A percentile compares a stretch with the other conserved stretches of the same genome.
Conservation (phyloP, 2,113 vertebrate genomes). For the Formicarius rufipectus region DNA sequence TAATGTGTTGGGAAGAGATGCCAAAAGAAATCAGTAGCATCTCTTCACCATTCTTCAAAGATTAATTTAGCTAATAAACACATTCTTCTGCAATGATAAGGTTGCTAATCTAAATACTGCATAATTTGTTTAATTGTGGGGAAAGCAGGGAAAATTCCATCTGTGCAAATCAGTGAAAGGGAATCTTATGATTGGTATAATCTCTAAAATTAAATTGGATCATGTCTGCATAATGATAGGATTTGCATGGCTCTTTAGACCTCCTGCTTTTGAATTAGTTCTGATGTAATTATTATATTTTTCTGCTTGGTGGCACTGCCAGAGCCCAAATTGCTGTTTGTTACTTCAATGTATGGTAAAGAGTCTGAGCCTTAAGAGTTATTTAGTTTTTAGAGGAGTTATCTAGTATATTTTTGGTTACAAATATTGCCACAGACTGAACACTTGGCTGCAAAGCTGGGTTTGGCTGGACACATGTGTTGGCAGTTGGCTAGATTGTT, state of each 20-base stretch:
- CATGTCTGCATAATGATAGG: constrained; percentile 41
- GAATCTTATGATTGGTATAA: constrained; percentile 38
- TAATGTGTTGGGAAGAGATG: constrained; percentile 28
- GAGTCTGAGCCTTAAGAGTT: neutral
- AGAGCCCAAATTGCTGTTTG: neutral
- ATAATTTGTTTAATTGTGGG: constrained; percentile 49
- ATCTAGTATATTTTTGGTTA: neutral
- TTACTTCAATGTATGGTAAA: neutral
- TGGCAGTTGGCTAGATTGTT: neutral
- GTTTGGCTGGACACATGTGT: neutral
- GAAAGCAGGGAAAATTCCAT: constrained; percentile 21
- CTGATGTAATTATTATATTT: constrained; percentile 5
- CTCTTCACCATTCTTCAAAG: neutral
- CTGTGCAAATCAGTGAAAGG: constrained; percentile 11
- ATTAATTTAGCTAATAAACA: constrained; percentile 37
- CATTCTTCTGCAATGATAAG: constrained; percentile 13
- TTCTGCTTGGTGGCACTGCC: neutral
- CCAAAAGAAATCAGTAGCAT: constrained; percentile 22
- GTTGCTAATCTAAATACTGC: constrained; percentile 37
- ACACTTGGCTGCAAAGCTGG: neutral
- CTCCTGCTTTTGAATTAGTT: constrained; percentile 30
- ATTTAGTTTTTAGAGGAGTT: neutral
- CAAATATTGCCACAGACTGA: neutral
- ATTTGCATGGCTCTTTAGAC: constrained; percentile 27
- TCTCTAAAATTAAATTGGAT: constrained; percentile 51